These are phyloP conservation scores for Nansenia antarctica DNA, from an alignment of 2,113 vertebrate species.

Conservation along the genomic window DNA sequence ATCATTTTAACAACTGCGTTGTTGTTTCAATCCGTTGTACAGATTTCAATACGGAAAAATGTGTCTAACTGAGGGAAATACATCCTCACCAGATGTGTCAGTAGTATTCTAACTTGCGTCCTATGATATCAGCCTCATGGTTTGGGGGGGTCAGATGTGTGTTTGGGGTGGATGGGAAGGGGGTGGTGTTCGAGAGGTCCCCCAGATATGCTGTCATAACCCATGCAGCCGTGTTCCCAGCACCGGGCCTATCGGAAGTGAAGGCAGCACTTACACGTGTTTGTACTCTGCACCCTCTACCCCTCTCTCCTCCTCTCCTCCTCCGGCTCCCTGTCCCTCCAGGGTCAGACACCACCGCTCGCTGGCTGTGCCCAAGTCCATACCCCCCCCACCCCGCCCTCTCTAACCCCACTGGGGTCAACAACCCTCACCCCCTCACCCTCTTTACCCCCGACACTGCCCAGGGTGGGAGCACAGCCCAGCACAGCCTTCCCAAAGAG, in stretches of 20 bases:
- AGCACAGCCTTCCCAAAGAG: slow-evolving; percentile 65
- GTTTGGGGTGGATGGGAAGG: too few relatives aligned
- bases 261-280: slow-evolving; percentile 81
- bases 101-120: slow-evolving; percentile 54
- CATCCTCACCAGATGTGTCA: slow-evolving; percentile 47
- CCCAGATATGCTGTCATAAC: slow-evolving; percentile 77
- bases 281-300: slow-evolving; percentile 77
- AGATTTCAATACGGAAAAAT: too few relatives aligned
- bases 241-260: slow-evolving; percentile 75
- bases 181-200: too few relatives aligned
- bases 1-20: too few relatives aligned
- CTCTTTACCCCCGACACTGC: slow-evolving; percentile 45
- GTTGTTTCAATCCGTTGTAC: background rate
- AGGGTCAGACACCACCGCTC: slow-evolving; percentile 56
- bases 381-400: slow-evolving; percentile 61
- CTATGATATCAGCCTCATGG: slow-evolving; percentile 52
- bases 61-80: slow-evolving; percentile 8
- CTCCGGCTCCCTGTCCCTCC: slow-evolving; percentile 66
- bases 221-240: slow-evolving; percentile 65
- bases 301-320: slow-evolving; percentile 58
- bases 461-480: slow-evolving; percentile 61
- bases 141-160: slow-evolving; percentile 64
- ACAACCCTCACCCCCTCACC: slow-evolving; percentile 49
- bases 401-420: slow-evolving; percentile 56
- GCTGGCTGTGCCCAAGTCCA: slow-evolving; percentile 68